phyloP scores from a whole-genome alignment of 2,888 invertebrate species.

The Eutolmus rufibarbis region DNA sequence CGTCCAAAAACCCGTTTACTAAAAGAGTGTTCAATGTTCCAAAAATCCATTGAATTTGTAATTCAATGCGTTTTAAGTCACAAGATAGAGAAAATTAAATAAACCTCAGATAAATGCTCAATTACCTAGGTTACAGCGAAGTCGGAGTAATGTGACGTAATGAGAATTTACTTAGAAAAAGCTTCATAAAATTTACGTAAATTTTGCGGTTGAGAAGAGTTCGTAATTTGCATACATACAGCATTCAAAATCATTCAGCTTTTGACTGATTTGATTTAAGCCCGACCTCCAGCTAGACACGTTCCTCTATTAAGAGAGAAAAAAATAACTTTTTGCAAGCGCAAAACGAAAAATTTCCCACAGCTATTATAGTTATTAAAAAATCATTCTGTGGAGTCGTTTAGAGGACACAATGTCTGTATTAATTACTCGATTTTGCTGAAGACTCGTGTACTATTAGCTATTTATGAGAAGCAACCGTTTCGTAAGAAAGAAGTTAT shows the following conservation, averaged over 20 bases:
- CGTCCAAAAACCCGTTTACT: neutral
- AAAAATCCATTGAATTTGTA: neutral
- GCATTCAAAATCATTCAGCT: neutral
- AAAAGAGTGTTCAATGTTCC: neutral
- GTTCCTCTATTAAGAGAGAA: neutral
- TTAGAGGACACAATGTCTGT: neutral
- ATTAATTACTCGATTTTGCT: neutral
- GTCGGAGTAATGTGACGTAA: neutral
- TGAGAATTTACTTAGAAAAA: neutral
- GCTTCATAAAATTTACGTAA: neutral
- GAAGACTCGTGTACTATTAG: neutral
- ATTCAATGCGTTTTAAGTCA: neutral
- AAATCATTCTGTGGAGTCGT: neutral
- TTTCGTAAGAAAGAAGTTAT: neutral
- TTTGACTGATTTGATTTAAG: neutral
- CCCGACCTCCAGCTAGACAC: neutral
- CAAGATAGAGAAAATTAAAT: neutral
- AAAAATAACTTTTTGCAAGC: neutral
- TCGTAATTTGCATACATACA: slow-evolving; percentile 9
- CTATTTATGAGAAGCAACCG: neutral
- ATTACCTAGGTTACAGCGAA: neutral
- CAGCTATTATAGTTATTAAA: neutral
- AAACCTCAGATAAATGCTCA: neutral
- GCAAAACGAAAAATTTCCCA: neutral
- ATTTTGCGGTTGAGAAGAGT: slow-evolving; percentile 4